Evolutionary conservation across 2,888 invertebrate species (phyloP), one percentile per base, ranked within the genome.

Genomic region (Oscheius sp.): DNA sequence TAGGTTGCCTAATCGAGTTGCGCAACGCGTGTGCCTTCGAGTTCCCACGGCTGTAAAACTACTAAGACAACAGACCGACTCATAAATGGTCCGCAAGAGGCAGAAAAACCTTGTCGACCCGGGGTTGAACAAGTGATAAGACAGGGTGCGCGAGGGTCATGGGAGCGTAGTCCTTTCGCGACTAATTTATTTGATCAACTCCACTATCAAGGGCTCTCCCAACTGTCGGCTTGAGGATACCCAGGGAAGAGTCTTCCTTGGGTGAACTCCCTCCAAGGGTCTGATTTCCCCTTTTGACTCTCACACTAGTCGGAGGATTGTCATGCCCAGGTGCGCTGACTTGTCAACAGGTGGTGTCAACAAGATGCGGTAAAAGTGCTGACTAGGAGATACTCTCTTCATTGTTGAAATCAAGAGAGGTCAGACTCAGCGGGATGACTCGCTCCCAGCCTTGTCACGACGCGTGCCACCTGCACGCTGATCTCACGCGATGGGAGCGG

Each of bases 31-130:
- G 57, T 34, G 65, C 42, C 6, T 64, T n/a, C 45, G 37, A 52
- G 25, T n/a, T 53, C 39, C 66, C 66, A 39, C 10, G 57, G 66
- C 27, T 66, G 66, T 66, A 55, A 55, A 55, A 15, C n/a, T 17
- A 55, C 37, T 55, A 53, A 53, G 50, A 46, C 66, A 66, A 55
- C 57, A 66, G 55, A 66, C 66, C 61, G 61, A 55, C 66, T 66
- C 55, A 55, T 66, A 66, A 66, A 66, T 57, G 15, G 63, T 5
- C 34, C 48, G 48, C 20, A 42, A 46, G 48, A 31, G 42, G 31
- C 34, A 64, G 33, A 64, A 58, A 61, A 61, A 39, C 58, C 42
- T 42, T 31, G 58, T 55, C 58, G 58, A 58, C 31, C 45, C 45
- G n/a, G 20, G 55, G 33, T 12, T 34, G 23, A 34, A 55, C 55